Evolutionary conservation across 2,113 vertebrate species (phyloP), one percentile per base, ranked within the genome.

Genomic region (Orientallactaga bullata): DNA sequence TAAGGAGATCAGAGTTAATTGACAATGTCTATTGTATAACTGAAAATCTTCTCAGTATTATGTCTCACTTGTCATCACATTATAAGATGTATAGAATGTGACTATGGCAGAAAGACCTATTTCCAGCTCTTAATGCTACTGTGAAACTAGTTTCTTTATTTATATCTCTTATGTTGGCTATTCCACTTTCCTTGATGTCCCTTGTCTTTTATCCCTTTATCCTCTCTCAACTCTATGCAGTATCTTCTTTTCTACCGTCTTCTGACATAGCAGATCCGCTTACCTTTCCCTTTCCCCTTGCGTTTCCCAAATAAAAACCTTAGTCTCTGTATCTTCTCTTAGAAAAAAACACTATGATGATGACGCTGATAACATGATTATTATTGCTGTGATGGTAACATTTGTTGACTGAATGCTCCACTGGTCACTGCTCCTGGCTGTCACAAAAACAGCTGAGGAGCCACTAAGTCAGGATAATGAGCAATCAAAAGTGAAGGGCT

Each of bases 331-430:
- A 37, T 73, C 65, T 95, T 79, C 58, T 89, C 51, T 89, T 69
- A 89, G 91, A 94, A 89, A 47, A 47, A 95, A 95, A 94, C 47
- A 79, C 73, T 80, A 61, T 93, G 89, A 85, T 94, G 77, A 96
- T 85, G 93, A n/a, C n/a, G 85, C 91, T 78, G 94, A 92, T 91
- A 93, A 85, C 72, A 80, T 91, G 91, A 93, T 93, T 96, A 94
- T 93, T 95, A 96, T 80, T 95, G n/a, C 78, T 91, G 85, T 90
- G 94, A 97, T 95, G 88, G 93, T 95, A 97, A 96, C 93, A 91
- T 96, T 97, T 95, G 94, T 94, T 94, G 96, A 97, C 89, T 96
- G 89, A 96, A 96, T 92, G 93, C 97, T 96, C 87, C 89, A 74
- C 79, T 94, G 78, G 94, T 91, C 93, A 90, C 87, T 94, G 91